phyloP scores from a whole-genome alignment of 2,797 vertebrate species.

The Heterohyrax brucei region DNA sequence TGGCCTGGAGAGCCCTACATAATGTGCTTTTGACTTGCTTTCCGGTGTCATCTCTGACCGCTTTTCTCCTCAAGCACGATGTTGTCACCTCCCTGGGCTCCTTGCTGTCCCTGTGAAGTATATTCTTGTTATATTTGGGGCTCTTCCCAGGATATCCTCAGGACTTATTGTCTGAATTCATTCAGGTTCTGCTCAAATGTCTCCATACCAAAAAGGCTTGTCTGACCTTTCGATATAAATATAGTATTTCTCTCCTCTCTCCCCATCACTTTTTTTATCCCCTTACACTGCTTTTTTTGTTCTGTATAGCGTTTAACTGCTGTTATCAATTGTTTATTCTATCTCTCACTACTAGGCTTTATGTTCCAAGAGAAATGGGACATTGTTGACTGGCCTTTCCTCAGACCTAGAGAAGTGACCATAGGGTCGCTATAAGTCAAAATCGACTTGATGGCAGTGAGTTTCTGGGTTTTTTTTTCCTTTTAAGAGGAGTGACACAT shows the following conservation, averaged over 20 bases:
- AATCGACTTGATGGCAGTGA: too few relatives aligned
- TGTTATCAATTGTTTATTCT: background rate
- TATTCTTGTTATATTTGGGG: background rate
- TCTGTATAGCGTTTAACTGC: background rate
- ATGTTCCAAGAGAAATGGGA: background rate
- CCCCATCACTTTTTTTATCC: background rate
- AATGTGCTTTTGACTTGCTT: background rate
- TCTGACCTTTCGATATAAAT: background rate
- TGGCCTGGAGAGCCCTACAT: background rate
- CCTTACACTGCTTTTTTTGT: background rate
- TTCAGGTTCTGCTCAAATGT: background rate
- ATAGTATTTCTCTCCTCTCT: background rate
- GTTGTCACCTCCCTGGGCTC: background rate
- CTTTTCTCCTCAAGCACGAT: background rate
- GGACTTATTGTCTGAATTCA: background rate
- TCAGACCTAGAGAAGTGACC: background rate
- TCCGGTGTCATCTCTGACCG: background rate
- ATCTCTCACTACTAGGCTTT: background rate
- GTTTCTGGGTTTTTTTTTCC: too few relatives aligned
- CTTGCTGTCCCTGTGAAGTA: background rate
- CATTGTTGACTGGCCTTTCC: background rate
- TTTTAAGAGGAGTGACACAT: background rate
- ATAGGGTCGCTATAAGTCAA: too few relatives aligned
- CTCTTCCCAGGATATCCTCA: background rate
- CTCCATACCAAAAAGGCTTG: background rate